Base-by-base conservation (phyloP, 2,888 invertebrate genomes). In the Erebia epiphron region DNA sequence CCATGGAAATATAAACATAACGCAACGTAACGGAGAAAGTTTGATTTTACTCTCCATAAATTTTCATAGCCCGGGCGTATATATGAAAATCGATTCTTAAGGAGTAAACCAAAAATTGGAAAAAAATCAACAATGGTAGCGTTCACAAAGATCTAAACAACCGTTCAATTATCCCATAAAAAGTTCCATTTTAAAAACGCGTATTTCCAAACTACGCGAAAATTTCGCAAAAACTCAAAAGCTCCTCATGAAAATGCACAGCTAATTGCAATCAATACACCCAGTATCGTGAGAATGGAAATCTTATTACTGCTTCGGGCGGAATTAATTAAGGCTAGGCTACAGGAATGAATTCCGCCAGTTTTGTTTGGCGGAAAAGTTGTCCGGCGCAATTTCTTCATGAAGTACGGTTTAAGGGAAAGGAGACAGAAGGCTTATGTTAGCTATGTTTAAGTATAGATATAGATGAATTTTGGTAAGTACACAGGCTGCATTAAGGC, bases 271-370 rank as follows among this genome's bases (percentile, higher is more conserved):
- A 66, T 66, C 66, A 66, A 66, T 66, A 66, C 66, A 46, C 14
- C 41, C 18, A 54, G 56, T 18, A 46, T 65, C 41, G 66, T 21
- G 10, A 21, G 21, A 57, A 70, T 74, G 49, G 62, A 72, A 69
- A 74, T 72, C 70, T 72, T 66, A 74, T 70, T 73, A 65, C 68
- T 65, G 62, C 69, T 65, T 46, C 67, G 26, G 18, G 41, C 66
- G 58, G 65, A 82, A 82, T 81, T 82, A 83, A 83, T 83, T 83
- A 83, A 78, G 80, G 75, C 73, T 73, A 73, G 26, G 67, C 73
- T 63, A 67, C 69, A 73, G 73, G 70, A 64, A 72, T 72, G 60
- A 70, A 69, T 66, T 65, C 54, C 58, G 67, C 54, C 68, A 73
- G 77, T 78, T 81, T 79, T 80, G 83, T 82, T 80, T 78, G 75